These are phyloP conservation scores for Eurystomus glaucurus DNA, from an alignment of 2,797 vertebrate species.

Conservation along the genomic window DNA sequence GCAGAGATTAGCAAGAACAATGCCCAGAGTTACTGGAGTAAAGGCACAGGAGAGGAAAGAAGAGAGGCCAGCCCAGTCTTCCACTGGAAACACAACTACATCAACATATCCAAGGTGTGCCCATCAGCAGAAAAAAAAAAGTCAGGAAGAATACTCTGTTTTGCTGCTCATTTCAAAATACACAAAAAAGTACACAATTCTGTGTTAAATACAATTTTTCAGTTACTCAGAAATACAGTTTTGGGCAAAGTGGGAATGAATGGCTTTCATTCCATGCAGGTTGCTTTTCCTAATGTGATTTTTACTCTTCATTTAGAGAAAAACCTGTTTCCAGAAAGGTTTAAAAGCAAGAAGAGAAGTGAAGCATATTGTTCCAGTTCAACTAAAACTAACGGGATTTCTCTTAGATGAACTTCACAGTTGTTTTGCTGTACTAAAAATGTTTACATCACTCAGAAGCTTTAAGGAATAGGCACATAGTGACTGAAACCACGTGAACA, in stretches of 20 bases:
- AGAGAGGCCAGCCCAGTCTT: not conserved
- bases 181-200: rapidly evolving
- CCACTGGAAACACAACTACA: not conserved
- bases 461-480: not conserved
- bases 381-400: not conserved
- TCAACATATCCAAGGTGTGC: not conserved
- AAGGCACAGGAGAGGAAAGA: not conserved
- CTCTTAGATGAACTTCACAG: not conserved
- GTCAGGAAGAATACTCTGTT: not conserved
- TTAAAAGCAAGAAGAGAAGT: not conserved
- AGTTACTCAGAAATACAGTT: not conserved
- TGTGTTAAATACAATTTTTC: not conserved
- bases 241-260: not conserved
- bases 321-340: not conserved
- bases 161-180: not conserved
- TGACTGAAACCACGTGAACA: not conserved
- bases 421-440: not conserved
- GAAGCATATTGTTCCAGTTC: not conserved
- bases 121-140: not conserved
- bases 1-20: not conserved
- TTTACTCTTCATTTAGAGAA: not conserved
- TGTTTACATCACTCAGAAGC: not conserved
- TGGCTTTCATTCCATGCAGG: not conserved
- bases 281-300: not conserved
- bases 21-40: not conserved